These are phyloP conservation scores for Ageneiosus marmoratus DNA, from an alignment of 2,113 vertebrate genomes.

Conservation along the genomic window DNA sequence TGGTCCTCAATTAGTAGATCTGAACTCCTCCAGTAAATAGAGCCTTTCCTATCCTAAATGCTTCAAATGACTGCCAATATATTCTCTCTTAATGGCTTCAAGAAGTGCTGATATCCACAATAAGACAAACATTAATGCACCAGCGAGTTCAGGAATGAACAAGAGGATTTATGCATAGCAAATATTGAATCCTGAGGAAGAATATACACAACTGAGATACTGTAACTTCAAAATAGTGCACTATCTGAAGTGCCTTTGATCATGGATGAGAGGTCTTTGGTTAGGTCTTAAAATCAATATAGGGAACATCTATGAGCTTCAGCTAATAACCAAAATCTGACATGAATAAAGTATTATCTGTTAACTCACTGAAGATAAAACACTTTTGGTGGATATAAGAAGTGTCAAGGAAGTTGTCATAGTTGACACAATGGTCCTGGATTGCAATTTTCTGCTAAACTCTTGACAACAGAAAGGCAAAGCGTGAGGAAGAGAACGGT, in stretches of 20 bases:
- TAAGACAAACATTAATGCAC: conserved; percentile 69
- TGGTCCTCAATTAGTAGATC: conserved; percentile 19
- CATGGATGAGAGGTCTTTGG: conserved; percentile 1
- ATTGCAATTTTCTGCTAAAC: not conserved
- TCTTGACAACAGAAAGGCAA: conserved; percentile 4
- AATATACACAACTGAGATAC: conserved; percentile 44
- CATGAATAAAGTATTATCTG: not conserved
- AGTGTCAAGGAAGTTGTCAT: not conserved
- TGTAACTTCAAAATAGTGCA: conserved; percentile 45
- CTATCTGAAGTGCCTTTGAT: conserved; percentile 26
- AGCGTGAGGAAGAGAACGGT: not conserved
- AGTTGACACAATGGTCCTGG: not conserved
- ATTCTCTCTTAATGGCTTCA: conserved; percentile 68
- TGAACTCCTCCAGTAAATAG: conserved; percentile 41
- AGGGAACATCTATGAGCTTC: not conserved
- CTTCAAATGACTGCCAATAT: conserved; percentile 53
- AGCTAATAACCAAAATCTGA: conserved; percentile 2
- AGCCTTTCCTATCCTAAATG: conserved; percentile 43
- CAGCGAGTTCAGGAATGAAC: conserved; percentile 56
- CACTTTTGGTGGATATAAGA: not conserved
- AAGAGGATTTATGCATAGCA: conserved; percentile 62
- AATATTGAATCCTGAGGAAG: conserved; percentile 39
- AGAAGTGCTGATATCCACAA: conserved; percentile 74
- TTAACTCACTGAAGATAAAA: not conserved
- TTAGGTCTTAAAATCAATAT: not conserved